A percentile compares a stretch with the other conserved stretches of the same genome.
Conservation (phyloP, 2,888 invertebrate genomes). For the Drosophila nr. perissopoda region DNA sequence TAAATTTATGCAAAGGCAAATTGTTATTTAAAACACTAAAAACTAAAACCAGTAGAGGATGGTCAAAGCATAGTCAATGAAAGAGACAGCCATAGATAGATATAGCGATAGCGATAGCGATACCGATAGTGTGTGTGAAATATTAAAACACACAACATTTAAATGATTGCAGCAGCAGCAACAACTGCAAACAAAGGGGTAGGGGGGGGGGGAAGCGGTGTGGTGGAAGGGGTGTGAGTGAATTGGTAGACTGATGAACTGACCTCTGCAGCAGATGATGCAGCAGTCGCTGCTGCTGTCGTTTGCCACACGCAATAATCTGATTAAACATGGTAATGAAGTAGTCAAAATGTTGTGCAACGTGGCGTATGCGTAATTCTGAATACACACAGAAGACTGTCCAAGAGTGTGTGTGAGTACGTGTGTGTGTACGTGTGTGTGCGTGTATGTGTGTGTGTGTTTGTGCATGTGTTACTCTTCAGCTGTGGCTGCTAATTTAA, state of each 20-base stretch:
- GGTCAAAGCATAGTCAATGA: conserved; percentile 22
- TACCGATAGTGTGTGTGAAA: conserved; percentile 58
- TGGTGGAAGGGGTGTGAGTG: not conserved
- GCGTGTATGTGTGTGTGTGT: not conserved
- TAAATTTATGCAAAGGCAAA: conserved; percentile 78
- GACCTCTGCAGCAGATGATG: conserved; percentile 64
- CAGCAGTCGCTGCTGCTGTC: conserved; percentile 39
- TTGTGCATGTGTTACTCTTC: conserved; percentile 18
- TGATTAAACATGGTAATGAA: conserved; percentile 83
- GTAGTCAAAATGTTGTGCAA: conserved; percentile 82
- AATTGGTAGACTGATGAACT: conserved; percentile 63
- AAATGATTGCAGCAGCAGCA: conserved; percentile 73
- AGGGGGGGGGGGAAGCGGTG: not conserved
- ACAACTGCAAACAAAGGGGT: not conserved
- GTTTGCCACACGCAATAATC: conserved; percentile 76
- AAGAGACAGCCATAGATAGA: conserved; percentile 7
- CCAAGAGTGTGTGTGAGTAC: not conserved
- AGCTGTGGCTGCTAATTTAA: conserved; percentile 75
- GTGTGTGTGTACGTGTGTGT: conserved; percentile 5
- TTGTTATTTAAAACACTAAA: conserved; percentile 79
- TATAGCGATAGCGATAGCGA: conserved; percentile 6
- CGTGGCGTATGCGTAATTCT: conserved; percentile 77
- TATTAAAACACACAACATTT: conserved; percentile 79
- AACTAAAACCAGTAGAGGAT: conserved; percentile 60
- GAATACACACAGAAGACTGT: conserved; percentile 39